Conservation (phyloP, 2,888 invertebrate genomes). For the Lamellibrachia satsuma region DNA sequence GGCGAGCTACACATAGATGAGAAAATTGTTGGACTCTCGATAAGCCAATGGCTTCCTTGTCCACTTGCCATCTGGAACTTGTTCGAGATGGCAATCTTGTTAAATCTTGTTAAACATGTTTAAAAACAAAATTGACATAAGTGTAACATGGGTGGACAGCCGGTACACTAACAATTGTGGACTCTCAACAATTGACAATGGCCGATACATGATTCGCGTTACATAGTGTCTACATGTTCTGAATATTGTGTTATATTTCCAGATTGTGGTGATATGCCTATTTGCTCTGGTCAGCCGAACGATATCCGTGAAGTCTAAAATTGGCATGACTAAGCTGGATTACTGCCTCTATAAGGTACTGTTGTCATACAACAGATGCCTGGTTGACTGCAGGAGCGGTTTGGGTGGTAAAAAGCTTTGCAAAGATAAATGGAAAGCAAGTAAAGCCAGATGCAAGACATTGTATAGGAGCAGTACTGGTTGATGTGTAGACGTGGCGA, state of each 20-base stretch:
- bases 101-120: too few species aligned
- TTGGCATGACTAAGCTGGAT: neutral
- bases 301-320: neutral
- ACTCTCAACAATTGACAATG: too few species aligned
- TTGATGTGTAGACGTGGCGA: neutral
- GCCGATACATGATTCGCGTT: too few species aligned
- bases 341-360: neutral
- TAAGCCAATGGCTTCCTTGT: too few species aligned
- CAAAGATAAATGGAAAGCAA: neutral
- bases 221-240: neutral
- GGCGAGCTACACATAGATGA: too few species aligned
- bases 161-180: too few species aligned
- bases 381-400: neutral
- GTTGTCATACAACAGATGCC: neutral
- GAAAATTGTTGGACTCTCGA: too few species aligned
- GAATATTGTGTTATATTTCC: neutral
- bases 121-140: too few species aligned
- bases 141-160: too few species aligned
- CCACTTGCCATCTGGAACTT: too few species aligned
- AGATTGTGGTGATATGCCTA: neutral
- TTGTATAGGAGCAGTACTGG: neutral
- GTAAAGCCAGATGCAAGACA: neutral
- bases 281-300: neutral
- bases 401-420: neutral
- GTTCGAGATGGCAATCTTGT: too few species aligned